Base-by-base conservation (phyloP, 2,888 invertebrate species). In the Troilus luridus region DNA sequence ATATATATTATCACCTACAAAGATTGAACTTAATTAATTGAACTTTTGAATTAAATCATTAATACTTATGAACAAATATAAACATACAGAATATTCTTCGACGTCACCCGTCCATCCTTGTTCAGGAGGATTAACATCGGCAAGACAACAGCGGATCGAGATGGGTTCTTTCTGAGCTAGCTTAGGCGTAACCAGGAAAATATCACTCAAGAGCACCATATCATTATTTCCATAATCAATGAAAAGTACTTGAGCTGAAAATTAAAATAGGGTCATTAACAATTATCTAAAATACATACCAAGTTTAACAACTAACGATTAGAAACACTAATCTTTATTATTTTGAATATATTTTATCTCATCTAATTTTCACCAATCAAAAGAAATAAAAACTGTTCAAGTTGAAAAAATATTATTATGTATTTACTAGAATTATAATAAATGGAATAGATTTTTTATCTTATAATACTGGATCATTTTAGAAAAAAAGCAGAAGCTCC, bases 181-280 rank as follows among this genome's bases (percentile, higher is more conserved):
- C 92, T 92, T 96, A 95, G 88, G 95, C 97, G 91, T 97, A 94
- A 90, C 96, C 95, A 67, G 24, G 95, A 96, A 97, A 56, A 97
- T 95, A 93, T 96, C 96, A 92, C 94, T 95, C 0, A 95, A 94
- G 88, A 95, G 95, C 0, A 97, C 96, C 0, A 95, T 94, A 77
- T 96, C 96, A 91, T 95, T 95, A 93, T 97, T 97, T 7, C 97
- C 97, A 93, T 96, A 97, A 94, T 97, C 97, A 0, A 97, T 95
- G 93, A 96, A 97, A 58, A 96, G 95, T 0, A 97, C 96, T 91
- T 91, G 91, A 17, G 89, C 93, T 93, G 90, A 9, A 91, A 91
- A 64, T 60, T 8, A n/a, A n/a, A 64, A 67, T n/a, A 14, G 27
- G 27, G 8, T 85, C 21, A 54, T 17, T 21, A 54, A 59, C 14